Evolutionary conservation across 2,113 vertebrate genomes (phyloP).

Genomic region (Phrynocephalus versicolor): DNA sequence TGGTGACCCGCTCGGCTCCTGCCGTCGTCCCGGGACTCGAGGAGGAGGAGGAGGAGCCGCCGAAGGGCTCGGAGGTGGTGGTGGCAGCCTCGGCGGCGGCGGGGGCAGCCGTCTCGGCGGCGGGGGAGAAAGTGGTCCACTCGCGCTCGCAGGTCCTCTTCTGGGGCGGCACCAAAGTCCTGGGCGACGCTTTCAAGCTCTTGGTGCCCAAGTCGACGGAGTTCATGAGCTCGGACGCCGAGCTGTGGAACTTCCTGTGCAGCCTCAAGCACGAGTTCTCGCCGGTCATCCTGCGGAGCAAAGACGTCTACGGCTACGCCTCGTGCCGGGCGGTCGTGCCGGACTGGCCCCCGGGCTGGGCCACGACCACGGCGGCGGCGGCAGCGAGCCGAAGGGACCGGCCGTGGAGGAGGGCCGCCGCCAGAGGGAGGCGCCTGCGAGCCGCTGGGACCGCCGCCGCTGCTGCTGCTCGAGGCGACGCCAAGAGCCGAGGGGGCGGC

Average conservation of each 20-base stretch:
- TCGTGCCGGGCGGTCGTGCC: constrained; percentile 78
- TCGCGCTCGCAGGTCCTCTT: constrained; percentile 78
- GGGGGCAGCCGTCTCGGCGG: constrained; percentile 27
- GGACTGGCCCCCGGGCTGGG: constrained; percentile 53
- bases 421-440: constrained; percentile 54
- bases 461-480: constrained; percentile 11
- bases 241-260: constrained; percentile 84
- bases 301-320: constrained; percentile 81
- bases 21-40: constrained; percentile 18
- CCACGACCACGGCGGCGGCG: background rate
- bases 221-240: constrained; percentile 82
- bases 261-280: constrained; percentile 82
- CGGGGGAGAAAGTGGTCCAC: constrained; percentile 79
- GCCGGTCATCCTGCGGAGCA: constrained; percentile 80
- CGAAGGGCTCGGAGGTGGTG: background rate
- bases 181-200: constrained; percentile 80
- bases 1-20: constrained; percentile 28
- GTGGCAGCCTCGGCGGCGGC: background rate
- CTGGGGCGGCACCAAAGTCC: constrained; percentile 67
- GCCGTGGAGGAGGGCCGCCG: constrained; percentile 21
- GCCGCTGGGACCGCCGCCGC: background rate
- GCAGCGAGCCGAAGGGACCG: constrained; percentile 36
- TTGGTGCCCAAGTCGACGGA: constrained; percentile 81
- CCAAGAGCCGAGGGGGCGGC: background rate
- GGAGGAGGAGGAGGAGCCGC: background rate